These are phyloP conservation scores for Hephaestus fuliginosus DNA, from an alignment of 2,797 vertebrate species.

Conservation along the genomic window DNA sequence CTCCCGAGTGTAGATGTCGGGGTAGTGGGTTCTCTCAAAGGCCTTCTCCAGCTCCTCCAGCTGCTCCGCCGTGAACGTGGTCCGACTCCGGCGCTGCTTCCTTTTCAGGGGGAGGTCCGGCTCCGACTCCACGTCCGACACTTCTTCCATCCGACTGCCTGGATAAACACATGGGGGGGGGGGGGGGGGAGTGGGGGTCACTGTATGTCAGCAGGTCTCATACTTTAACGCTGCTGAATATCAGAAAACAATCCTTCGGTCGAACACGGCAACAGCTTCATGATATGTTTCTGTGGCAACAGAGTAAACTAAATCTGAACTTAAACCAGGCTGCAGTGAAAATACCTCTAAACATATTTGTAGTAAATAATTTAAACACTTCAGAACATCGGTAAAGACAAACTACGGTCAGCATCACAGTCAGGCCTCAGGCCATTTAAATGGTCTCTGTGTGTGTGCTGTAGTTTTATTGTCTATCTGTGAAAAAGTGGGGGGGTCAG, in stretches of 20 bases:
- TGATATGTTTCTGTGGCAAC: too few relatives aligned
- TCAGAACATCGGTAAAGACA: too few relatives aligned
- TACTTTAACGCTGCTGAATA: too few relatives aligned
- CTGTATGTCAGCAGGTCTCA: not conserved
- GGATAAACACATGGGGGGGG: slow-evolving; percentile 22
- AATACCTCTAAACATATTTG: not conserved
- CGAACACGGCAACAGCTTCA: too few relatives aligned
- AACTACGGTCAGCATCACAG: too few relatives aligned
- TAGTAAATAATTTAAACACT: not conserved
- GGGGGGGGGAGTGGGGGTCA: not conserved
- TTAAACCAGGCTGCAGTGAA: not conserved
- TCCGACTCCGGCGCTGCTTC: slow-evolving; percentile 94
- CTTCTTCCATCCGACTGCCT: slow-evolving; percentile 93
- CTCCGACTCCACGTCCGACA: slow-evolving; percentile 94
- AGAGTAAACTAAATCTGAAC: not conserved
- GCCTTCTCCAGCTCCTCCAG: slow-evolving; percentile 97
- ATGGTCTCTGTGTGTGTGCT: not conserved
- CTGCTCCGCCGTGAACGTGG: slow-evolving; percentile 96
- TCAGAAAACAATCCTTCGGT: too few relatives aligned
- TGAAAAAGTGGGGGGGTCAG: not conserved
- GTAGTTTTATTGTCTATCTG: not conserved
- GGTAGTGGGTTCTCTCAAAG: slow-evolving; percentile 97
- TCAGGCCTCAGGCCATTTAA: not conserved
- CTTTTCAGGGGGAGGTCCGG: slow-evolving; percentile 95
- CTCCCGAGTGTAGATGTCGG: slow-evolving; percentile 96